Evolutionary conservation across 1,140 invertebrate genomes (phyloP).

Genomic region (Megalopta genalis): DNA sequence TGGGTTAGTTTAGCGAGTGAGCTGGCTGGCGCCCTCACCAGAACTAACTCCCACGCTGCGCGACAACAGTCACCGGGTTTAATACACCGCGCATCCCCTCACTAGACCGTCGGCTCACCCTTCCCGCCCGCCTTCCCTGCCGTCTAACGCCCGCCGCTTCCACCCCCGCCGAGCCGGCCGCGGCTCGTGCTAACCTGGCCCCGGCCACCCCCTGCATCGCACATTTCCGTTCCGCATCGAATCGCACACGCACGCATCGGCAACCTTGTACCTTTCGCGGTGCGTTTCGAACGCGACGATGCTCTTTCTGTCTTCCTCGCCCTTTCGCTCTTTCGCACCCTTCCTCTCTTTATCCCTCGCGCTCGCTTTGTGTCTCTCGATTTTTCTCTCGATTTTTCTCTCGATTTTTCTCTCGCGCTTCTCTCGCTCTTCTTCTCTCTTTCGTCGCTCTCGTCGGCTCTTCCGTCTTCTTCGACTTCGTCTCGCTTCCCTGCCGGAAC

Average conservation of each 20-base stretch:
- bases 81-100: slow-evolving; percentile 72
- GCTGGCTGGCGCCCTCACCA: slow-evolving; percentile 78
- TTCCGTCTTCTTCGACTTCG: no score
- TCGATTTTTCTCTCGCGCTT: no score
- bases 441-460: no score
- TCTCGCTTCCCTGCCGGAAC: no score
- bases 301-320: background rate
- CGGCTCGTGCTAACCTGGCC: slow-evolving; percentile 56
- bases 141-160: background rate
- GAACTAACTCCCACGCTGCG: slow-evolving; percentile 79
- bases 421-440: no score
- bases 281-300: background rate
- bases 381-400: background rate
- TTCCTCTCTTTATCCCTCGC: background rate
- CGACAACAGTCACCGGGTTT: slow-evolving; percentile 68
- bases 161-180: background rate
- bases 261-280: slow-evolving; percentile 16
- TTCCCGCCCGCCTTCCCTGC: no score
- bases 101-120: slow-evolving; percentile 28
- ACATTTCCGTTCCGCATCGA: slow-evolving; percentile 54
- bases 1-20: slow-evolving; percentile 75
- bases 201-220: slow-evolving; percentile 58
- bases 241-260: slow-evolving; percentile 26
- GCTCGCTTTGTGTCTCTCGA: background rate
- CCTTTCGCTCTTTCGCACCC: background rate